phyloP scores from a whole-genome alignment of 2,113 vertebrate species.

The Catagonus wagneri region DNA sequence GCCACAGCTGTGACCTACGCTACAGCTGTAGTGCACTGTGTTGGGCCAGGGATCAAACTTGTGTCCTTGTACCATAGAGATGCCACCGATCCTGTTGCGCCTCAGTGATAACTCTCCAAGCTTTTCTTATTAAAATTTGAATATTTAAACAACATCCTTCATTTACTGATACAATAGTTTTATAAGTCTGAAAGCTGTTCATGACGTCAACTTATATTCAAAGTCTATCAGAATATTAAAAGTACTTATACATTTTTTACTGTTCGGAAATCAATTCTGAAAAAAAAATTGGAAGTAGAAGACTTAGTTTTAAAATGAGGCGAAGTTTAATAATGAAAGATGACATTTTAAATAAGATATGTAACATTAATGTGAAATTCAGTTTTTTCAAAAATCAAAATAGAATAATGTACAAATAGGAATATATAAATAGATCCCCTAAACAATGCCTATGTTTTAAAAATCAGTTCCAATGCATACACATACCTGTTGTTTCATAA shows the following conservation, averaged over 20 bases:
- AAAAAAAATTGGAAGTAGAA: neutral
- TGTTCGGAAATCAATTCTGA: neutral
- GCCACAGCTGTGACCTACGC: too few relatives aligned
- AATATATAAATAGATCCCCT: neutral
- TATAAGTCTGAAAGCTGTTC: constrained; percentile 1
- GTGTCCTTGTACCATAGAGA: too few relatives aligned
- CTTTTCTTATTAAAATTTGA: constrained; percentile 35
- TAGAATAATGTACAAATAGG: constrained; percentile 14
- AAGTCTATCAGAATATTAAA: constrained; percentile 36
- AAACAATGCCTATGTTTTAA: neutral
- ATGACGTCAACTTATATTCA: constrained; percentile 20
- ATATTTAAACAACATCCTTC: neutral
- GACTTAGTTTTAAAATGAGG: constrained; percentile 14
- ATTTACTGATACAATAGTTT: neutral
- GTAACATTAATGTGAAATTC: neutral
- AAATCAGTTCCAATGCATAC: neutral
- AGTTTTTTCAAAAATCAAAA: constrained; percentile 40
- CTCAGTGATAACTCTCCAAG: neutral
- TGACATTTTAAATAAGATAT: constrained; percentile 31
- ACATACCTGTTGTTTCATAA: constrained; percentile 97
- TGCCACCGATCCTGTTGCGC: too few relatives aligned
- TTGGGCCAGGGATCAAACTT: too few relatives aligned
- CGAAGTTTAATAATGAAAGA: constrained; percentile 46
- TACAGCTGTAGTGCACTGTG: too few relatives aligned
- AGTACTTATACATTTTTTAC: constrained; percentile 25